phyloP scores from a whole-genome alignment of 1,140 invertebrate species.

The Megalonaias nervosa region DNA sequence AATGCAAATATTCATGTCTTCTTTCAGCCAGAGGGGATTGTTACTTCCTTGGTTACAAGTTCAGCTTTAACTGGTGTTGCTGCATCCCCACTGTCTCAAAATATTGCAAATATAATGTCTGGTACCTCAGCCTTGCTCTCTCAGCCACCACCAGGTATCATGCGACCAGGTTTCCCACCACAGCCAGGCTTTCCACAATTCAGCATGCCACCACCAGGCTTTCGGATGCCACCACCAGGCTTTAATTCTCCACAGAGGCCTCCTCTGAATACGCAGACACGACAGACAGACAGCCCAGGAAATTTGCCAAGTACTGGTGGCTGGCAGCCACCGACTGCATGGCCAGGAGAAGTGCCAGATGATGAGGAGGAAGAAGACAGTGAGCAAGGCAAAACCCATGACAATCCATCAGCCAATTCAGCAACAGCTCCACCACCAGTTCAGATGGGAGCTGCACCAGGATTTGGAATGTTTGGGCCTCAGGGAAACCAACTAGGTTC shows the following conservation, averaged over 20 bases:
- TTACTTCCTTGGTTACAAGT: neutral
- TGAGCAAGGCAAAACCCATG: conserved; percentile 19
- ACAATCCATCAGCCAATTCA: neutral
- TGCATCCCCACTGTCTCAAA: conserved; percentile 34
- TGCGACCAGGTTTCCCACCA: conserved; percentile 15
- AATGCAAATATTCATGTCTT: neutral
- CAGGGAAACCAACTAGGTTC: too few relatives aligned
- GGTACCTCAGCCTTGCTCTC: conserved; percentile 29
- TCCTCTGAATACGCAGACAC: neutral
- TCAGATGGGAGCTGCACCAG: too few relatives aligned
- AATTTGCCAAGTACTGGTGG: neutral
- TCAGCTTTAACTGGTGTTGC: conserved; percentile 1
- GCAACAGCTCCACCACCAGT: too few relatives aligned
- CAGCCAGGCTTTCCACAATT: conserved; percentile 29
- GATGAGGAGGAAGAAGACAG: conserved; percentile 32
- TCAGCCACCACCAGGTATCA: conserved; percentile 13
- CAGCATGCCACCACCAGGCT: conserved; percentile 36
- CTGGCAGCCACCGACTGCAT: conserved; percentile 21
- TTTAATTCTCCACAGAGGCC: conserved; percentile 19
- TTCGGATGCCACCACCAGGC: conserved; percentile 32
- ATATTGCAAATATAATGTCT: conserved; percentile 45
- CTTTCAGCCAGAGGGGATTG: conserved; percentile 19
- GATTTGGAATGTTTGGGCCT: too few relatives aligned
- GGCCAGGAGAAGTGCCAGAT: conserved; percentile 33
- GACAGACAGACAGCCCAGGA: conserved; percentile 4